Conservation (phyloP, 2,888 invertebrate genomes). For the Limulus polyphemus region DNA sequence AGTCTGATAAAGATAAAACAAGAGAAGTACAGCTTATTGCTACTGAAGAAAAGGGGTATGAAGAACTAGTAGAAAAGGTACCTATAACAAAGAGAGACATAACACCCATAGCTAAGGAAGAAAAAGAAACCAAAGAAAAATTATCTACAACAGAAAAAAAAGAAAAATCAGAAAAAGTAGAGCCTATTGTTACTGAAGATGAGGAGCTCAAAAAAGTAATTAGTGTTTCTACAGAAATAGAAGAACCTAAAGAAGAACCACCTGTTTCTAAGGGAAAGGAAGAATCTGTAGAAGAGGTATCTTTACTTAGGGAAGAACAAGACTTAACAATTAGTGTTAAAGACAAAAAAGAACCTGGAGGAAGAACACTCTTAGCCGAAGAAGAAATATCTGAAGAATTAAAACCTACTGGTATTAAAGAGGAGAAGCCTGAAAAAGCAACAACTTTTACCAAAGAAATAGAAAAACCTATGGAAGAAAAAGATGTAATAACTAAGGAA, state of each 20-base stretch:
- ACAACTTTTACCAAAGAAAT: neutral
- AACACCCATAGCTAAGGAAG: neutral
- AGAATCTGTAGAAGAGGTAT: no score
- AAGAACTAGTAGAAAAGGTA: no score
- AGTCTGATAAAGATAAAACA: no score
- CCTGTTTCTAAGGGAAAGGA: neutral
- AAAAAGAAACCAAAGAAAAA: slow-evolving; percentile 1
- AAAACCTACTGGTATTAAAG: no score
- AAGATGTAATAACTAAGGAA: neutral
- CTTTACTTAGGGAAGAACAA: no score
- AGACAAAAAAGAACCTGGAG: neutral
- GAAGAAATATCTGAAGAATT: neutral
- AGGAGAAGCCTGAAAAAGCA: neutral
- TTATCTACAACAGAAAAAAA: neutral
- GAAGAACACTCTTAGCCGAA: neutral
- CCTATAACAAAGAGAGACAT: no score
- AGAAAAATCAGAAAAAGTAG: slow-evolving; percentile 2
- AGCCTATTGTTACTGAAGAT: no score
- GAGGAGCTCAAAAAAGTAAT: no score
- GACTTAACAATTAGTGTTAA: neutral
- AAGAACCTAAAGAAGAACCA: neutral
- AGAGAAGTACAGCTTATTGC: no score
- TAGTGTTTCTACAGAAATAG: no score
- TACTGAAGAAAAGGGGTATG: no score
- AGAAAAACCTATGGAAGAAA: neutral